These are phyloP conservation scores for Diarsia dahlii DNA, from an alignment of 2,888 invertebrate genomes.

Conservation along the genomic window DNA sequence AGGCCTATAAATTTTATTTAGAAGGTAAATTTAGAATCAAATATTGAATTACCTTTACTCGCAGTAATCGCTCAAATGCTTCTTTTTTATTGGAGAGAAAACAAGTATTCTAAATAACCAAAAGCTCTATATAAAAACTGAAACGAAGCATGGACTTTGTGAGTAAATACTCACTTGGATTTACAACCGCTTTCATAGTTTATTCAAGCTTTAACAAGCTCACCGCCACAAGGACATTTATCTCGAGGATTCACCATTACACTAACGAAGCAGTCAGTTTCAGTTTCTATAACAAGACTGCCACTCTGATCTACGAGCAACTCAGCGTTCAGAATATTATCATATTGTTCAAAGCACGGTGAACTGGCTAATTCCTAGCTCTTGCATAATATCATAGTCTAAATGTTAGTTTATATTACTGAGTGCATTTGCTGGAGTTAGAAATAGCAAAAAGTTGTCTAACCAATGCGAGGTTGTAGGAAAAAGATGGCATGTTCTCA, in stretches of 20 bases:
- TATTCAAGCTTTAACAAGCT: slow-evolving; percentile 57
- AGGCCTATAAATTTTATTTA: slow-evolving; percentile 15
- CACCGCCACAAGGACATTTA: slow-evolving; percentile 52
- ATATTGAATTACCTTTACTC: slow-evolving; percentile 42
- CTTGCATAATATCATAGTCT: slow-evolving; percentile 42
- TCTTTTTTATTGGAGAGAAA: slow-evolving; percentile 10
- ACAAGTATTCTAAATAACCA: slow-evolving; percentile 5
- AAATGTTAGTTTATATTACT: slow-evolving; percentile 35
- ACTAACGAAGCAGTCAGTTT: slow-evolving; percentile 61
- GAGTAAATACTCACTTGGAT: slow-evolving; percentile 17
- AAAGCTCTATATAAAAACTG: slow-evolving; percentile 24
- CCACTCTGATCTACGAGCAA: slow-evolving; percentile 61
- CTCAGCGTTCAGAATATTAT: slow-evolving; percentile 57
- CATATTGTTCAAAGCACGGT: slow-evolving; percentile 48
- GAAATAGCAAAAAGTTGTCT: slow-evolving; percentile 17
- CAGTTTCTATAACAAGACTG: slow-evolving; percentile 54
- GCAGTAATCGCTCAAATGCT: slow-evolving; percentile 21
- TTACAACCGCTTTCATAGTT: slow-evolving; percentile 38
- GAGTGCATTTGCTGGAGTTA: slow-evolving; percentile 33
- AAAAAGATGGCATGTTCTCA: neutral
- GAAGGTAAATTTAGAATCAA: slow-evolving; percentile 39
- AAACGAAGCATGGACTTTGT: slow-evolving; percentile 10
- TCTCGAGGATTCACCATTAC: slow-evolving; percentile 53
- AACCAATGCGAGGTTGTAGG: neutral
- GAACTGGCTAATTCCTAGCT: slow-evolving; percentile 49